These are phyloP conservation scores for Cerceris rybyensis DNA, from an alignment of 2,888 invertebrate genomes.

Conservation along the genomic window DNA sequence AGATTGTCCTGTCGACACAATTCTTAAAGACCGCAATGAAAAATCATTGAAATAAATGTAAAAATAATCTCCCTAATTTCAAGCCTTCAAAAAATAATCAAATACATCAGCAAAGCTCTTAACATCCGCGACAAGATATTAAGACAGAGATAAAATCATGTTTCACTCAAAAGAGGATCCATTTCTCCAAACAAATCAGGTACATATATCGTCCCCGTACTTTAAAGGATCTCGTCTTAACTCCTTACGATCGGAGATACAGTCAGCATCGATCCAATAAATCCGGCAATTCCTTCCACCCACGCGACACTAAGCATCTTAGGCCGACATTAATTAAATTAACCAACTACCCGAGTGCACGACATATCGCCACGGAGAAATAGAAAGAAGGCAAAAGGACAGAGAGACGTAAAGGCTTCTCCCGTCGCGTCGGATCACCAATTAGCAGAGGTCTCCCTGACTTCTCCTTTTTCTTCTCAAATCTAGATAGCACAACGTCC, in stretches of 20 bases:
- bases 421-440: conserved; percentile 63
- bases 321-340: conserved; percentile 47
- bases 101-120: too few relatives aligned
- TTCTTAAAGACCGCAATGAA: too few relatives aligned
- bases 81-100: too few relatives aligned
- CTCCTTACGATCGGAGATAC: background rate
- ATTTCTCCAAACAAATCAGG: background rate
- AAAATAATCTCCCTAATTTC: too few relatives aligned
- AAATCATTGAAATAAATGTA: too few relatives aligned
- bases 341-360: conserved; percentile 30
- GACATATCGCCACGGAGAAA: conserved; percentile 12
- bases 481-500: conserved; percentile 62
- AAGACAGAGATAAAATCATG: background rate
- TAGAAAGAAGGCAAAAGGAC: conserved; percentile 29
- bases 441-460: conserved; percentile 56
- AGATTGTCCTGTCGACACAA: too few relatives aligned
- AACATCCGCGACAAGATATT: background rate
- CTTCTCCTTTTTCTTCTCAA: conserved; percentile 33
- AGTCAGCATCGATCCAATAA: background rate
- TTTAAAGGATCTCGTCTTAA: background rate
- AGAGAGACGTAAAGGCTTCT: conserved; percentile 37
- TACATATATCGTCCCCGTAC: background rate
- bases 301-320: conserved; percentile 20
- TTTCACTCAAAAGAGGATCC: background rate
- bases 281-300: background rate